Percentiles rank a stretch among this genome's conserved stretches.
These are phyloP conservation scores for Nothura maculosa DNA, from an alignment of 2,797 vertebrate species.

Conservation along the genomic window DNA sequence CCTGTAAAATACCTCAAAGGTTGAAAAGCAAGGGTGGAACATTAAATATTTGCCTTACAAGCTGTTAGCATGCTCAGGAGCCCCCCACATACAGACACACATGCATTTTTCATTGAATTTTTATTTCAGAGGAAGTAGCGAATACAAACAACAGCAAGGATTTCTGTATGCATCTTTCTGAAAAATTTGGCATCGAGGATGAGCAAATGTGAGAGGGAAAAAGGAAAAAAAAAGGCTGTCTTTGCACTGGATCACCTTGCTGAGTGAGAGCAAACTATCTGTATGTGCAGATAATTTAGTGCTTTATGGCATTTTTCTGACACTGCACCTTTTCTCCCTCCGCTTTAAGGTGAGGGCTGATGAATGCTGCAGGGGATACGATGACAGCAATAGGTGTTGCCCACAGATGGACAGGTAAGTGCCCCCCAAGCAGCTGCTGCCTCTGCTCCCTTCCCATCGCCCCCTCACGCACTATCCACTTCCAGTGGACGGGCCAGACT, in stretches of 20 bases:
- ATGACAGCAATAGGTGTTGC: not conserved
- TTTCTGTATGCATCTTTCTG: not conserved
- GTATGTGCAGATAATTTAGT: not conserved
- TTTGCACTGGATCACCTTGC: not conserved
- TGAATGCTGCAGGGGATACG: not conserved
- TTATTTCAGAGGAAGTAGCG: not conserved
- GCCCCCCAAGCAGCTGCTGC: not conserved
- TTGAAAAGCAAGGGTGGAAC: not conserved
- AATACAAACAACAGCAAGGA: not conserved
- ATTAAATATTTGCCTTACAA: not conserved
- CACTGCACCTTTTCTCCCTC: not conserved
- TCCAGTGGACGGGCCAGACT: not conserved
- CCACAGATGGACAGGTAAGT: not conserved
- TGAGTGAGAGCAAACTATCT: not conserved
- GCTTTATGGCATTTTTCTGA: not conserved
- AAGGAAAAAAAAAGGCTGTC: not conserved
- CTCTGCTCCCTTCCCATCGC: not conserved
- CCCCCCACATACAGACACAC: not conserved
- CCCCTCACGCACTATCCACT: not conserved
- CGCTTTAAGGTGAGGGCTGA: not conserved
- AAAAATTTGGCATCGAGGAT: not conserved
- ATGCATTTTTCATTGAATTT: not conserved
- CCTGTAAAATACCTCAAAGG: not conserved
- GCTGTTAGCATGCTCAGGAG: accelerated
- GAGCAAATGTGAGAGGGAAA: not conserved